These are phyloP conservation scores for Sebastes jordani DNA, from an alignment of 2,797 vertebrate genomes.

Conservation along the genomic window DNA sequence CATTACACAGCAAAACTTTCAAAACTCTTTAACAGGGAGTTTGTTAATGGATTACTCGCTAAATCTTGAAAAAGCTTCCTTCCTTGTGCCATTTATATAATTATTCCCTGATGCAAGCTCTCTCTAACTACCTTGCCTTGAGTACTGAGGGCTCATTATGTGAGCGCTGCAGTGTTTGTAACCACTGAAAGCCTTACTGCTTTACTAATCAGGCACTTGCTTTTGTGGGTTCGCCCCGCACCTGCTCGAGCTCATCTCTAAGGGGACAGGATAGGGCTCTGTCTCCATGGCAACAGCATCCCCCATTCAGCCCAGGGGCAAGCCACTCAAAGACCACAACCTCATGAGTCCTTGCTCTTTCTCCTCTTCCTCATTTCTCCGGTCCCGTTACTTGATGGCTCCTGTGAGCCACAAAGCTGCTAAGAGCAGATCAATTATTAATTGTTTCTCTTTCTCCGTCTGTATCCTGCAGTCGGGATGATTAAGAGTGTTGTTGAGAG, in stretches of 20 bases:
- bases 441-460: constrained; percentile 45
- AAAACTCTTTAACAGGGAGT: not conserved
- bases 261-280: constrained; percentile 62
- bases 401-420: constrained; percentile 40
- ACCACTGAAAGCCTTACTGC: constrained; percentile 66
- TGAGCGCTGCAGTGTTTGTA: constrained; percentile 43
- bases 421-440: constrained; percentile 79
- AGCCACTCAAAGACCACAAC: constrained; percentile 71
- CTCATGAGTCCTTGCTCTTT: constrained; percentile 60
- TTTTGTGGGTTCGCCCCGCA: constrained; percentile 77
- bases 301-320: constrained; percentile 71
- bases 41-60: constrained; percentile 19
- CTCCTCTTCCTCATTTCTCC: constrained; percentile 47
- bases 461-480: constrained; percentile 35
- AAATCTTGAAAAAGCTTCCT: constrained; percentile 25
- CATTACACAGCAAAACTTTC: constrained; percentile 4
- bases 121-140: constrained; percentile 30
- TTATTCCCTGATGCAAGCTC: constrained; percentile 30
- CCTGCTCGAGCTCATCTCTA: constrained; percentile 77
- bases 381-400: constrained; percentile 42
- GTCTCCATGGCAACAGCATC: constrained; percentile 83
- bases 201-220: constrained; percentile 81
- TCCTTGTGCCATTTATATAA: constrained; percentile 34
- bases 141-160: constrained; percentile 72
- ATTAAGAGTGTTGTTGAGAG: constrained; percentile 40